phyloP scores from a whole-genome alignment of 2,797 vertebrate species.

The Aratinga solstitialis region DNA sequence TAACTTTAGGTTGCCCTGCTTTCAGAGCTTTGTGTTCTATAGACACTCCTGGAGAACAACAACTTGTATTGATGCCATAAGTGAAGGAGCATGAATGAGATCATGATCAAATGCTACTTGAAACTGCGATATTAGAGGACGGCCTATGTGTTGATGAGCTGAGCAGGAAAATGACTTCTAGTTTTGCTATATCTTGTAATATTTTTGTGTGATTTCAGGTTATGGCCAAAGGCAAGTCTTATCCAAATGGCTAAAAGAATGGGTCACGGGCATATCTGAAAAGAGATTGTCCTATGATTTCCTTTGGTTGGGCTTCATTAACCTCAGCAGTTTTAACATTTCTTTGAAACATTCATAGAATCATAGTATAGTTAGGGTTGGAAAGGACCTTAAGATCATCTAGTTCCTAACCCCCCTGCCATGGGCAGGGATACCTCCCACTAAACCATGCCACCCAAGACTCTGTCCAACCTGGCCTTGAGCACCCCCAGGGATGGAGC shows the following conservation, averaged over 20 bases:
- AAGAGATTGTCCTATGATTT: rapidly evolving
- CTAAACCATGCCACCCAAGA: no score
- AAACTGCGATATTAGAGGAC: not conserved
- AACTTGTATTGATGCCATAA: no score
- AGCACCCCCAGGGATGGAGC: no score
- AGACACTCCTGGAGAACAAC: not conserved
- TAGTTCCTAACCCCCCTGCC: no score
- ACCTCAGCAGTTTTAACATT: not conserved
- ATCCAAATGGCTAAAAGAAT: not conserved
- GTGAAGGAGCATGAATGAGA: not conserved
- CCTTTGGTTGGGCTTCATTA: not conserved
- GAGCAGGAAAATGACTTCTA: not conserved
- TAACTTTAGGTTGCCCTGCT: not conserved
- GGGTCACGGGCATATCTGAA: not conserved
- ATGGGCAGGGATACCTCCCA: no score
- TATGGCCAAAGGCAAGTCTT: not conserved
- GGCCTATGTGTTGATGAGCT: not conserved
- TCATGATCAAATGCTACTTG: rapidly evolving
- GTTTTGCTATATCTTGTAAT: not conserved
- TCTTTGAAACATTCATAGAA: not conserved
- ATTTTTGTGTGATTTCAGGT: not conserved
- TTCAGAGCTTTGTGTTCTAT: rapidly evolving
- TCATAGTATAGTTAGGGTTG: no score
- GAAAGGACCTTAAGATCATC: no score
- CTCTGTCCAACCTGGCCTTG: no score